Evolutionary conservation across 2,888 invertebrate species (phyloP).

Genomic region (Parascotia fuliginaria): DNA sequence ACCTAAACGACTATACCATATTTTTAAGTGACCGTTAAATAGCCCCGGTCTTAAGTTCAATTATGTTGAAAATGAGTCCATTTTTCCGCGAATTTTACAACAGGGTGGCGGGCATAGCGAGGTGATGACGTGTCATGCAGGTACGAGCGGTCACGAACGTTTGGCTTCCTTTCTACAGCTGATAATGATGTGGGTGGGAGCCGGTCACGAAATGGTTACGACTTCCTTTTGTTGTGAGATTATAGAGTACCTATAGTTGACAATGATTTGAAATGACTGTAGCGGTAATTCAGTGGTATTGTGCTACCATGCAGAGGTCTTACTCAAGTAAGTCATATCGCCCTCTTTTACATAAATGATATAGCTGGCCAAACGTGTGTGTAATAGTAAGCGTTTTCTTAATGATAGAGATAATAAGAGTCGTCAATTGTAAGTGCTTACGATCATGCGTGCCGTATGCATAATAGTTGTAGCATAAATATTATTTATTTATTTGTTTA

Average conservation of each 20-base stretch:
- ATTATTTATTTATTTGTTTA: no score
- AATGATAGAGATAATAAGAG: no score
- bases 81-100: conserved; percentile 29
- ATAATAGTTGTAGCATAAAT: no score
- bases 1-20: background rate
- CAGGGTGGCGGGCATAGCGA: conserved; percentile 20
- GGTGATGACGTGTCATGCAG: conserved; percentile 37
- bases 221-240: background rate
- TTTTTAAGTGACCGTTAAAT: background rate
- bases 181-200: conserved; percentile 28
- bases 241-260: no score
- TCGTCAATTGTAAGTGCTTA: no score
- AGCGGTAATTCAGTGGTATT: no score
- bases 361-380: no score
- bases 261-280: background rate
- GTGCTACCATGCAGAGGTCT: no score
- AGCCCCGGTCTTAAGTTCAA: conserved; percentile 3
- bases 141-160: conserved; percentile 20
- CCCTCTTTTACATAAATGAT: no score
- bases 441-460: no score
- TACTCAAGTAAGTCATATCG: no score
- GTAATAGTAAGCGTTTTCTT: no score
- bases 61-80: conserved; percentile 23
- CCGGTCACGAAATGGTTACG: conserved; percentile 6
- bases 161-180: conserved; percentile 11